These are phyloP conservation scores for Lasioglossum malachurum DNA, from an alignment of 2,888 invertebrate species.

Conservation along the genomic window DNA sequence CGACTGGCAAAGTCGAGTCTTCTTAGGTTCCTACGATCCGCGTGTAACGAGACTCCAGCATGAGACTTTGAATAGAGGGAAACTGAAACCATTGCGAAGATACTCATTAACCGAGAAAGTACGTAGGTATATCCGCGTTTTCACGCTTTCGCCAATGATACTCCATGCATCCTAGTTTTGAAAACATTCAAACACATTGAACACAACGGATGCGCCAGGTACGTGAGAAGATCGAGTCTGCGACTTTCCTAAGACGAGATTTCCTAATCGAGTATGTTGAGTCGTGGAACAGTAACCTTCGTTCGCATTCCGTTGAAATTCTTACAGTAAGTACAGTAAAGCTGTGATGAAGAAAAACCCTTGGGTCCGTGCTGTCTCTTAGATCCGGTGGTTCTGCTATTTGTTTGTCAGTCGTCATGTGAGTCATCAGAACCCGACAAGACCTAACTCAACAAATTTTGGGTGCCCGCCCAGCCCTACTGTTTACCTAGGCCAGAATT, in stretches of 20 bases:
- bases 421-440: no score
- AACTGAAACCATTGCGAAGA: background rate
- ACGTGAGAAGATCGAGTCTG: background rate
- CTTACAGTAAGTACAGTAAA: background rate
- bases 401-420: no score
- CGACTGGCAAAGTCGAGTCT: background rate
- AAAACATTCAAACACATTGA: background rate
- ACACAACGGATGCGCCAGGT: background rate
- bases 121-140: background rate
- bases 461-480: no score
- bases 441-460: no score
- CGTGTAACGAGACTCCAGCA: background rate
- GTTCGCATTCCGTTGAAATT: background rate
- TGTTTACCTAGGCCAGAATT: no score
- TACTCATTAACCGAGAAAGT: background rate
- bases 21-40: background rate
- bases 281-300: background rate
- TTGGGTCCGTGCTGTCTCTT: no score
- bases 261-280: background rate
- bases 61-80: background rate
- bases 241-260: background rate
- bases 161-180: background rate
- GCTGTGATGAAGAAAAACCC: no score
- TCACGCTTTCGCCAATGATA: constrained; percentile 6
- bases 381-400: no score